Evolutionary conservation across 2,888 invertebrate genomes (phyloP), one percentile per base, ranked within the genome.

Genomic region (Hyalella azteca): DNA sequence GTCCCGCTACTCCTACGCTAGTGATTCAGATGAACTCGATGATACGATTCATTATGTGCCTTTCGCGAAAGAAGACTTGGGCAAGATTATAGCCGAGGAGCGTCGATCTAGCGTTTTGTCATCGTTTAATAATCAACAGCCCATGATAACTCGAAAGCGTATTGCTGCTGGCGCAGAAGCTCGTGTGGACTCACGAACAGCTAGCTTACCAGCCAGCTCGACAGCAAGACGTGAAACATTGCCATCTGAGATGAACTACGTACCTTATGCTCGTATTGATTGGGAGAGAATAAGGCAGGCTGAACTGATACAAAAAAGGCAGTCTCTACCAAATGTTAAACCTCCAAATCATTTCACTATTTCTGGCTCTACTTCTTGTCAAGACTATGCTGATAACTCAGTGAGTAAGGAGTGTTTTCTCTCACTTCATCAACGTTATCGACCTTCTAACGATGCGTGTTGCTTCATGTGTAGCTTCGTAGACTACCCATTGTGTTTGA

Each of bases 351-450:
- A 32, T 66, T n/a, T 29, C n/a, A 36, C 66, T 66, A 66, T 36
- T 36, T 36, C 36, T 19, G 13, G 36, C 36, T 66, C 66, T 19
- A 36, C 66, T 66, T 29, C 66, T 36, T 66, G 36, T 32, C 66
- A 39, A 66, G 66, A 66, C 66, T 36, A 36, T 66, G 9, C 36
- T 32, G 36, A 66, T 19, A 36, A 66, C 36, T 66, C 26, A 36
- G 66, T 66, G 66, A 66, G 66, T 66, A 66, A 22, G 19, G 66
- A 66, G 36, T 66, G 32, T 19, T 66, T 36, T 66, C 66, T 66
- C 36, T 36, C 11, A 15, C 66, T 54, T 22, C 54, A 22, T 54
- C 11, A 54, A 26, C 29, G 54, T 54, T 22, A 54, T 54, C 54
- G 54, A 22, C 29, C 54, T 54, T 54, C 26, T 54, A 54, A 54